Evolutionary conservation across 2,888 invertebrate species (phyloP).

Genomic region (Polyploca ridens): DNA sequence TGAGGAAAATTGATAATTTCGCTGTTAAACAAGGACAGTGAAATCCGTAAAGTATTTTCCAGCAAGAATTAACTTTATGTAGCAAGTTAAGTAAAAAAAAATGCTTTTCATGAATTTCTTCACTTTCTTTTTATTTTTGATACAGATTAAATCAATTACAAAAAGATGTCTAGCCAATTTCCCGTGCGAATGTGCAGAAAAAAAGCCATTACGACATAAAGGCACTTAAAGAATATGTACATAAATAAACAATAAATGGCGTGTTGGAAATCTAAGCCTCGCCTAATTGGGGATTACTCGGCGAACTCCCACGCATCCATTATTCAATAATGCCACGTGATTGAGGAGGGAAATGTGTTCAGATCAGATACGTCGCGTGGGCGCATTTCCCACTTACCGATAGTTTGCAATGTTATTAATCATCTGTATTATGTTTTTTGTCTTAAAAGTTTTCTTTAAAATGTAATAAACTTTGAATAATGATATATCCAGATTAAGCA

Average conservation of each 20-base stretch:
- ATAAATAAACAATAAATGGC: not conserved
- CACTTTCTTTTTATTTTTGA: not conserved
- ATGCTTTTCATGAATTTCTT: too few species aligned
- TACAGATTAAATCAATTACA: not conserved
- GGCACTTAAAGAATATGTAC: not conserved
- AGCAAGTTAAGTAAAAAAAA: too few species aligned
- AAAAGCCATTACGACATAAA: not conserved
- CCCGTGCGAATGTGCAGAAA: not conserved
- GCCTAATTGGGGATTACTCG: conserved; percentile 20
- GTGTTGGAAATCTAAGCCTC: conserved; percentile 10
- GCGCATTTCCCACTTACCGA: not conserved
- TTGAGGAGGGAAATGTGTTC: not conserved
- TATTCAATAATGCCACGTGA: conserved; percentile 24
- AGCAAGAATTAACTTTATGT: too few species aligned
- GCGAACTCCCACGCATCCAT: conserved; percentile 29
- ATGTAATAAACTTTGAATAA: too few species aligned
- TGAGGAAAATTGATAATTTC: too few species aligned
- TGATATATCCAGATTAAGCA: too few species aligned
- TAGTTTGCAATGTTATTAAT: not conserved
- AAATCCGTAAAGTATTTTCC: too few species aligned
- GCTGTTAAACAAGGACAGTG: too few species aligned
- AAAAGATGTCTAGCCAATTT: not conserved
- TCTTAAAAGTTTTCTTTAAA: too few species aligned
- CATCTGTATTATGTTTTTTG: not conserved
- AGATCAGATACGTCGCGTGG: not conserved